Percentiles rank a stretch among this genome's conserved stretches.
Conservation (phyloP, 2,113 vertebrate species). For the Mugil cephalus region DNA sequence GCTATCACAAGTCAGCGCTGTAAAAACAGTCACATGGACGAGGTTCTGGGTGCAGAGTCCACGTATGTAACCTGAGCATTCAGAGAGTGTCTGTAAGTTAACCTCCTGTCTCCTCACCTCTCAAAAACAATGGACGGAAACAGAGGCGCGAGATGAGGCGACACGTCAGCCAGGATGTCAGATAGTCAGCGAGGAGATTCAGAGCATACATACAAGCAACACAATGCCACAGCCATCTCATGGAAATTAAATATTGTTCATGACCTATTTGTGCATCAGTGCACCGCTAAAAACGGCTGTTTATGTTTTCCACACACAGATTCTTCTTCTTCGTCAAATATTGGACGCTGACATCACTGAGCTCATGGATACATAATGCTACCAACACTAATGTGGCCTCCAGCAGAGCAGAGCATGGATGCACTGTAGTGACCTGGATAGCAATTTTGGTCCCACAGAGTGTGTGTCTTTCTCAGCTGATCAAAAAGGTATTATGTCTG, state of each 20-base stretch:
- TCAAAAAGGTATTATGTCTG: too few species aligned
- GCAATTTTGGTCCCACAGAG: too few species aligned
- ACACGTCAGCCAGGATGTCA: slow-evolving; percentile 72
- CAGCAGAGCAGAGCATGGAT: too few species aligned
- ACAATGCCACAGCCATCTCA: neutral
- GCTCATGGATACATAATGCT: too few species aligned
- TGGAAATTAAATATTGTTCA: neutral
- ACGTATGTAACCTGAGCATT: slow-evolving; percentile 9
- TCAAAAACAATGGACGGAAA: slow-evolving; percentile 81
- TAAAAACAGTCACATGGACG: slow-evolving; percentile 52
- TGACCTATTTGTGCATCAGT: neutral
- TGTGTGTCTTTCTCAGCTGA: too few species aligned
- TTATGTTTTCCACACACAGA: too few species aligned
- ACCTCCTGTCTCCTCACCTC: slow-evolving; percentile 46
- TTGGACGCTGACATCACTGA: too few species aligned
- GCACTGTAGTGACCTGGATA: too few species aligned
- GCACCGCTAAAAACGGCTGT: too few species aligned
- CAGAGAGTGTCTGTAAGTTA: slow-evolving; percentile 37
- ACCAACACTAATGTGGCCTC: too few species aligned
- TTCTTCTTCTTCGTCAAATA: too few species aligned
- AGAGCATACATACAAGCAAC: neutral
- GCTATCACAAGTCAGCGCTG: slow-evolving; percentile 4
- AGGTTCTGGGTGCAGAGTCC: slow-evolving; percentile 3
- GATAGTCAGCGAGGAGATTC: slow-evolving; percentile 49
- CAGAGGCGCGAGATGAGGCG: slow-evolving; percentile 43